Base-by-base conservation (phyloP, 2,113 vertebrate genomes). In the Archilochus colubris region DNA sequence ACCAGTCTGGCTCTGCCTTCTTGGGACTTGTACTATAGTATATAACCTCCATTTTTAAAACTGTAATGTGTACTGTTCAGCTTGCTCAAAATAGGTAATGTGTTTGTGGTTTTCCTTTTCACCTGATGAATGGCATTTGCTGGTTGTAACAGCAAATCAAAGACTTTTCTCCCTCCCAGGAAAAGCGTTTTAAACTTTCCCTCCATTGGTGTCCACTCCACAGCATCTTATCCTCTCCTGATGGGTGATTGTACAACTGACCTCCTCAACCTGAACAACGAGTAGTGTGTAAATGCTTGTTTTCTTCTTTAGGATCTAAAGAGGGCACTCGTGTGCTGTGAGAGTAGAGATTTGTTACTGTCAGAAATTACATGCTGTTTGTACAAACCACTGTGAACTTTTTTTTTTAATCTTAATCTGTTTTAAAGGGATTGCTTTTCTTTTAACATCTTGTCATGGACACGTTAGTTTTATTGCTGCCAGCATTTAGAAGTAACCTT, bases 341-440 rank as follows among this genome's bases (percentile, higher is more conserved):
- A 96, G 76, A 97, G 91, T 97, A 97, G 97, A 97, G 82, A 61
- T 94, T 83, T 91, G 95, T 97, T 93, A 93, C 91, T 96, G 97
- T 98, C 93, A 82, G 96, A 85, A 91, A 94, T 96, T 86, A 76
- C 97, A 97, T 97, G 89, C 94, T 97, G 97, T 98, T 97, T 88
- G 94, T 98, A 97, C 93, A 96, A 96, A 98, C 97, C 98, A 98
- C 98, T 98, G 98, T 98, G 98, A 98, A 98, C 94, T 96, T 97
- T 95, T 55, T 54, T 30, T 96, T 20, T 83, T 96, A 58, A 40
- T 40, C 40, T 12, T 40, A 64, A 86, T 97, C 97, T 96, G 88
- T 98, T 97, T 98, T 94, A 97, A 98, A 98, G 98, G 97, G 98
- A 98, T 98, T 96, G 95, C 95, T 95, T 97, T 97, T 95, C 70